These are phyloP conservation scores for Apocrypta bakeri DNA, from an alignment of 1,140 invertebrate genomes.

Conservation along the genomic window DNA sequence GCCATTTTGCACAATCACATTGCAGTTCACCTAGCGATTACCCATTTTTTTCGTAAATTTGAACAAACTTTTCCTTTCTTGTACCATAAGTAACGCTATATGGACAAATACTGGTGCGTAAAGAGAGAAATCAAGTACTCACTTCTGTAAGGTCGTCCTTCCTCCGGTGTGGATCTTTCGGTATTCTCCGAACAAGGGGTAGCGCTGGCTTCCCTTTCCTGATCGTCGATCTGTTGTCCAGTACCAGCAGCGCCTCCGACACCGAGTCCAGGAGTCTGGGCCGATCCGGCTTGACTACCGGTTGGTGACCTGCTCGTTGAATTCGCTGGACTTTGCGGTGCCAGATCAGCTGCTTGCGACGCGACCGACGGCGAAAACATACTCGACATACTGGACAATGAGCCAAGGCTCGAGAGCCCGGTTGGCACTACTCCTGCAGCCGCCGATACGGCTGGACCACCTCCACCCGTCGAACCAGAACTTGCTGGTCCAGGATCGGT, in stretches of 20 bases:
- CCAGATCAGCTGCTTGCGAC: conserved; percentile 60
- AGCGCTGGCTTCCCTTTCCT: conserved; percentile 74
- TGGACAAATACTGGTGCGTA: too few relatives aligned
- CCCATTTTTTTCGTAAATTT: too few relatives aligned
- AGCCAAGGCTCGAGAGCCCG: conserved; percentile 68
- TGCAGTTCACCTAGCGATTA: too few relatives aligned
- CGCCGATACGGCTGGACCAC: neutral
- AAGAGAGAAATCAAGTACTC: too few relatives aligned
- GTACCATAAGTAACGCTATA: too few relatives aligned
- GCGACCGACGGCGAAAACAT: conserved; percentile 70
- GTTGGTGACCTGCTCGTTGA: conserved; percentile 60
- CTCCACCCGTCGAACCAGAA: neutral
- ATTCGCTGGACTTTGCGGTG: conserved; percentile 64
- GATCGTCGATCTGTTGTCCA: conserved; percentile 65
- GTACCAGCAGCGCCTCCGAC: neutral
- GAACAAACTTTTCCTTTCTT: too few relatives aligned
- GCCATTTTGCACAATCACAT: too few relatives aligned
- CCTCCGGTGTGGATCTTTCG: conserved; percentile 76
- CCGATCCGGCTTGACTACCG: conserved; percentile 42
- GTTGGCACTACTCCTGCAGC: conserved; percentile 57
- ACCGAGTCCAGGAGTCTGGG: conserved; percentile 1
- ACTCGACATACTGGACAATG: conserved; percentile 71
- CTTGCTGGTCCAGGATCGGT: conserved; percentile 59
- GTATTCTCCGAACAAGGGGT: conserved; percentile 76
- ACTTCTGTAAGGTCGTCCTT: conserved; percentile 75